Evolutionary conservation across 2,888 invertebrate genomes (phyloP).

Genomic region (Ormyrus nitidulus): DNA sequence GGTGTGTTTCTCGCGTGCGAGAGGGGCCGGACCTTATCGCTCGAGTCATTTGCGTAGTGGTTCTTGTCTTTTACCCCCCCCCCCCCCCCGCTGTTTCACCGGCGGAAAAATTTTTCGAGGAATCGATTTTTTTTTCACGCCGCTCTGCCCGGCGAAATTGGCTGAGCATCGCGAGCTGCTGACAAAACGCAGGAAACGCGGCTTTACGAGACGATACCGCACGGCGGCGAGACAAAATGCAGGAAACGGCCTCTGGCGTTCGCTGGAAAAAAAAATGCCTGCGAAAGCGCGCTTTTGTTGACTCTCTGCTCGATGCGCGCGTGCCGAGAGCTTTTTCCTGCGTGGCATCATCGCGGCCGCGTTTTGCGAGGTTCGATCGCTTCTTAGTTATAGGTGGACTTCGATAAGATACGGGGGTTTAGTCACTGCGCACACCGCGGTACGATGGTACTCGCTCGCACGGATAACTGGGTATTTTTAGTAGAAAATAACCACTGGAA

Average conservation of each 20-base stretch:
- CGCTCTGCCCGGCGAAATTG: slow-evolving; percentile 34
- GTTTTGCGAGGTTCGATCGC: too few species aligned
- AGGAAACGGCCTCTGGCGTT: slow-evolving; percentile 1
- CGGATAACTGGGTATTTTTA: too few species aligned
- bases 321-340: too few species aligned
- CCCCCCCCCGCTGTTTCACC: not conserved
- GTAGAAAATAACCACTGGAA: too few species aligned
- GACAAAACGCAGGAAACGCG: slow-evolving; percentile 46
- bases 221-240: slow-evolving; percentile 37
- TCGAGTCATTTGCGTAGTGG: slow-evolving; percentile 21
- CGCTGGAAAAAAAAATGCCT: too few species aligned
- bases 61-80: not conserved
- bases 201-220: slow-evolving; percentile 23
- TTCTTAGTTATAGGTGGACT: too few species aligned
- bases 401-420: too few species aligned
- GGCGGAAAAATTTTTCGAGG: slow-evolving; percentile 38
- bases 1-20: slow-evolving; percentile 22
- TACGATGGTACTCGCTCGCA: too few species aligned
- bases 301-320: too few species aligned
- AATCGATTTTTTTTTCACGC: slow-evolving; percentile 43
- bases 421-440: too few species aligned
- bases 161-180: not conserved
- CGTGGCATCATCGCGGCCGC: too few species aligned
- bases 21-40: slow-evolving; percentile 13
- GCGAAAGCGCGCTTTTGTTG: too few species aligned